Base-by-base conservation (phyloP, 1,140 invertebrate species). In the Maniola jurtina region DNA sequence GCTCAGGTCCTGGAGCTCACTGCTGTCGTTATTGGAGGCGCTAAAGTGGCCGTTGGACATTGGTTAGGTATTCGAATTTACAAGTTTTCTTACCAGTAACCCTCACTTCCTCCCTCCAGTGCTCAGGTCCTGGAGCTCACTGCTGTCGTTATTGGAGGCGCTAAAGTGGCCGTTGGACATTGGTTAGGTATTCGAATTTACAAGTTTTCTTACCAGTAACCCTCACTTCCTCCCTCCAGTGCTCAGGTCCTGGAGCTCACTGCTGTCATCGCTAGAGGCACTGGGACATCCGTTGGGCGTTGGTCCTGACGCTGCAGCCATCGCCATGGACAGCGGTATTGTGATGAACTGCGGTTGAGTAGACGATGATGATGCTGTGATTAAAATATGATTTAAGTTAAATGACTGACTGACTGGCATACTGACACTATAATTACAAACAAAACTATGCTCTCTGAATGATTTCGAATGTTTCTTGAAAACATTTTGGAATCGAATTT, bases 331-430 rank as follows among this genome's bases (percentile, higher is more conserved):
- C 60, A 93, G 83, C 45, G 93, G 92, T 79, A 93, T 93, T 15
- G 92, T 93, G 64, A 93, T 93, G 77, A 93, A 93, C 73, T 93
- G 93, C 1, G 92, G 92, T 63, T 91, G 91, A 13, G 61, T 78
- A 50, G 90, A 86, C 68, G 87, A 86, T 68, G 87, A 86, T 25
- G 87, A 80, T 72, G 75, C 56, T 74, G 48, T 52, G 13, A 25
- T 5, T 11, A 25, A 52, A 52, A 45, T 5, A 45, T 5, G 5
- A 11, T 13, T 13, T 5, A 13, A 8, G 2, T 45, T 8, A 13
- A 45, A 25, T 1, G 25, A 25, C 25, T 25, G 4, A 25, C 25
- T 25, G 25, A 25, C 25, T 25, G 25, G 4, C 25, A 2, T 25
- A 25, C 25, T 4, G 4, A 25, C 25, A 13, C n/a, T n/a, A n/a